Evolutionary conservation across 92 coral and sea anemone species (phyloP).

Genomic region (Parazoanthus atlanticus): DNA sequence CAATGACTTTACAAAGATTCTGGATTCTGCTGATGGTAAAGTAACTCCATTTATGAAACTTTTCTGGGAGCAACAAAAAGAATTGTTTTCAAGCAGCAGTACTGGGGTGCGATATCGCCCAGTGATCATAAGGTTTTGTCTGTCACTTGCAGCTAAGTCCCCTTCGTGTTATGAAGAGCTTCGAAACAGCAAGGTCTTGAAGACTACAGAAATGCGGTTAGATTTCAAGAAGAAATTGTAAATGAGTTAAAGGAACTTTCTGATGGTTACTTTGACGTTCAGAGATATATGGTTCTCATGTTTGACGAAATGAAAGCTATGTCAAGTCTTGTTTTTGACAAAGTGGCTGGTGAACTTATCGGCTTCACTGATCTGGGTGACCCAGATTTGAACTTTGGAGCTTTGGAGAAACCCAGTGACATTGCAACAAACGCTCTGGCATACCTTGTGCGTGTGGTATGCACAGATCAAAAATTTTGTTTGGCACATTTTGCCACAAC

Average conservation of each 20-base stretch:
- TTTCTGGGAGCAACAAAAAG: slow-evolving; percentile 65
- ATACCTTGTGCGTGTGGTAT: slow-evolving; percentile 55
- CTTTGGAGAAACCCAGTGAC: slow-evolving; percentile 54
- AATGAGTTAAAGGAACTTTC: too few species aligned
- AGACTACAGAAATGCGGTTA: too few species aligned
- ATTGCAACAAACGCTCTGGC: slow-evolving; percentile 53
- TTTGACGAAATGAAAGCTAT: slow-evolving; percentile 52
- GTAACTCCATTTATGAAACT: slow-evolving; percentile 57
- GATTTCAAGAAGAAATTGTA: too few species aligned
- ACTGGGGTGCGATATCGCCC: slow-evolving; percentile 51
- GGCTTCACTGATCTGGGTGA: slow-evolving; percentile 51
- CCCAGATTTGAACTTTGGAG: slow-evolving; percentile 42
- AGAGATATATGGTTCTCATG: slow-evolving; percentile 43
- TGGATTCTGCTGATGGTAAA: slow-evolving; percentile 25
- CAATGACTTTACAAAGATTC: slow-evolving; percentile 49
- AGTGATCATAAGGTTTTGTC: slow-evolving; percentile 52
- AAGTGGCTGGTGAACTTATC: slow-evolving; percentile 42
- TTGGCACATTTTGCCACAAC: slow-evolving; percentile 70
- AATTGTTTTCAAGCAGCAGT: slow-evolving; percentile 9
- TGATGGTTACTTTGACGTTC: not conserved
- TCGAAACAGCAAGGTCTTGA: slow-evolving; percentile 34
- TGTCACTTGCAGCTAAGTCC: slow-evolving; percentile 50
- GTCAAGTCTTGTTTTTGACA: slow-evolving; percentile 10
- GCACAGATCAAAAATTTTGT: slow-evolving; percentile 53
- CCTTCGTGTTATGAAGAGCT: slow-evolving; percentile 50